These are phyloP conservation scores for Galaxias olidus DNA, from an alignment of 2,797 vertebrate genomes.

Conservation along the genomic window DNA sequence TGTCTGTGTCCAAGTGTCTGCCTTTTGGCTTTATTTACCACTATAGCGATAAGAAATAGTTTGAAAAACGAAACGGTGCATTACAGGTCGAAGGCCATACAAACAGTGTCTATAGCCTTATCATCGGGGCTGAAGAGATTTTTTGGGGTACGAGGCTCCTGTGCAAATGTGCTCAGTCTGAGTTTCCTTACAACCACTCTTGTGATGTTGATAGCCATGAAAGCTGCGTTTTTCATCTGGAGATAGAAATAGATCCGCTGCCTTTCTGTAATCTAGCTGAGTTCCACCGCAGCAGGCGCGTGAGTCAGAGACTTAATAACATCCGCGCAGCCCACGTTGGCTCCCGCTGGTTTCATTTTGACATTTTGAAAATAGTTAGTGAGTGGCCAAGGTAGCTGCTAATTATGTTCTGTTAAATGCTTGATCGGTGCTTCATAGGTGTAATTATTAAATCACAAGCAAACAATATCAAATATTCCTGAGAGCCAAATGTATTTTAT, in stretches of 20 bases:
- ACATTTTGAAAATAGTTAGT: not conserved
- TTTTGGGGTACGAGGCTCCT: conserved; percentile 12
- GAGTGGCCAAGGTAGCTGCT: not conserved
- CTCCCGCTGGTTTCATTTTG: conserved; percentile 9
- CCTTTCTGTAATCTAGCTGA: conserved; percentile 20
- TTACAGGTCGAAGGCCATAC: not conserved
- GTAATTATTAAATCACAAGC: too few species aligned
- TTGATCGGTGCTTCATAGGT: too few species aligned
- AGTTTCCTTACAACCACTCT: conserved; percentile 9
- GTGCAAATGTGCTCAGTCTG: conserved; percentile 10
- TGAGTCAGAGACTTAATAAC: conserved; percentile 17
- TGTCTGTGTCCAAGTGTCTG: not conserved
- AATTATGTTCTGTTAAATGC: too few species aligned
- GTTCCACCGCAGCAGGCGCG: conserved; percentile 7
- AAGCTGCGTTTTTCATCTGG: conserved; percentile 42
- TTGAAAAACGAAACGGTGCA: too few species aligned
- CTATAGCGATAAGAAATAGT: conserved; percentile 13
- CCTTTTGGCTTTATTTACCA: not conserved
- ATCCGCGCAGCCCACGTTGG: not conserved
- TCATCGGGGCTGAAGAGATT: conserved; percentile 13
- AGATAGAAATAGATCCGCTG: conserved; percentile 45
- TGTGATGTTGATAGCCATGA: conserved; percentile 4
- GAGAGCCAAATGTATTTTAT: too few species aligned
- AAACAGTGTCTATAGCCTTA: conserved; percentile 9
- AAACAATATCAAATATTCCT: too few species aligned